Base-by-base conservation (phyloP, 2,888 invertebrate genomes). In the Hypercompe scribonia region DNA sequence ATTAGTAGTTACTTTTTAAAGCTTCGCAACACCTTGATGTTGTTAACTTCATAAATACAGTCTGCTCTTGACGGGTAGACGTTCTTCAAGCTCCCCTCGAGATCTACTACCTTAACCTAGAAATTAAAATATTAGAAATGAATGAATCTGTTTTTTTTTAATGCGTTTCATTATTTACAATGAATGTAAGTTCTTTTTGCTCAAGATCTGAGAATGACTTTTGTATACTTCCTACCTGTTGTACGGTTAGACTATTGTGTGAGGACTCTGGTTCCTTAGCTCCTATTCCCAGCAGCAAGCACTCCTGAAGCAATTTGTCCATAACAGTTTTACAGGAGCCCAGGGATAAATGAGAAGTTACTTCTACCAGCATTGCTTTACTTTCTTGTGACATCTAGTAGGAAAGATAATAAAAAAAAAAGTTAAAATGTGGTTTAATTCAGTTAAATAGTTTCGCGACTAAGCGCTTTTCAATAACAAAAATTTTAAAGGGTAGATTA, bases 21-120 rank as follows among this genome's bases (percentile, higher is more conserved):
- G 66, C 72, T 84, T 46, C 95, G 87, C 70, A 90, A 85, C 5
- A 95, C 91, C 77, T 91, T 94, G 72, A 95, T 90, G 76, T 89
- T 92, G 42, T 87, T 79, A n/a, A 91, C 94, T 70, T 96, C 96
- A 81, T 94, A 96, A 1, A 94, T 89, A 71, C 98, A 96, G 91
- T 98, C 98, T 1, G 96, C 96, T 82, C 97, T 96, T 0, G 98
- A 97, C 0, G 98, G 98, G 90, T 97, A 98, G 4, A 98, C 96
- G n/a, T 96, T 96, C 87, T 97, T 97, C 81, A 98, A 92, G 79
- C 97, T 97, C 15, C 97, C 97, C 78, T 97, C 97, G 0, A 96
- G 91, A 78, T 98, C 97, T 0, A 97, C 96, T 7, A 97, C 96
- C 91, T 97, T 97, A 0, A 98, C 97, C 96, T 98, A 97, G 3